phyloP scores from a whole-genome alignment of 2,797 vertebrate genomes.

The Eupleurogrammus muticus region DNA sequence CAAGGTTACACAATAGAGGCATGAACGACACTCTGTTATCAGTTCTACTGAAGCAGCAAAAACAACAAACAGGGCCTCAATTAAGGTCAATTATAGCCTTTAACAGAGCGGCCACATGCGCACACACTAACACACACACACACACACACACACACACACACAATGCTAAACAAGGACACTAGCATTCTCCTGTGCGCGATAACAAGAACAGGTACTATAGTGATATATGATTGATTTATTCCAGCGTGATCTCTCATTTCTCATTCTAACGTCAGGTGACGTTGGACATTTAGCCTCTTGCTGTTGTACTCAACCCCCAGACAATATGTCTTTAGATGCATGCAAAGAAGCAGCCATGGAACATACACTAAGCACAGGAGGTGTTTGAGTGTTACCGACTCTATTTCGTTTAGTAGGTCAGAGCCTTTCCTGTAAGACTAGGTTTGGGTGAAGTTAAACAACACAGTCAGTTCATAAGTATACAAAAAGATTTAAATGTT shows the following conservation, averaged over 20 bases:
- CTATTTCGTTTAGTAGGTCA: too few relatives aligned
- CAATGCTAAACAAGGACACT: constrained; percentile 17
- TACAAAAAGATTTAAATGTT: too few relatives aligned
- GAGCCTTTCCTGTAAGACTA: too few relatives aligned
- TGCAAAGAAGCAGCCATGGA: background rate
- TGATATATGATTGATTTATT: constrained; percentile 32
- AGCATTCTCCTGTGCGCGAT: constrained; percentile 18
- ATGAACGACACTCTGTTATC: constrained; percentile 35
- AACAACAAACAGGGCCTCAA: constrained; percentile 53
- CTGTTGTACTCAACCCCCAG: background rate
- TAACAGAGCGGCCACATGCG: constrained; percentile 13
- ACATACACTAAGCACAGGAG: background rate
- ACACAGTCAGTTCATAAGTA: too few relatives aligned
- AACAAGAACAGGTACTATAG: constrained; percentile 18
- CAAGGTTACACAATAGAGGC: constrained; percentile 39
- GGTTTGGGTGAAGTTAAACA: too few relatives aligned
- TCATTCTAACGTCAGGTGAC: background rate
- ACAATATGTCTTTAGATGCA: constrained; percentile 1
- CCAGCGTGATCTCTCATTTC: background rate
- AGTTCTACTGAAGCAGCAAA: constrained; percentile 54
- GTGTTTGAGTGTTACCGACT: too few relatives aligned
- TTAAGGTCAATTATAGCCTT: constrained; percentile 64
- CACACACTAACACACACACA: constrained; percentile 25
- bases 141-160: too few relatives aligned
- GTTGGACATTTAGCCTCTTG: background rate